These are phyloP conservation scores for Lophochroa leadbeateri DNA, from an alignment of 2,113 vertebrate genomes.

Conservation along the genomic window DNA sequence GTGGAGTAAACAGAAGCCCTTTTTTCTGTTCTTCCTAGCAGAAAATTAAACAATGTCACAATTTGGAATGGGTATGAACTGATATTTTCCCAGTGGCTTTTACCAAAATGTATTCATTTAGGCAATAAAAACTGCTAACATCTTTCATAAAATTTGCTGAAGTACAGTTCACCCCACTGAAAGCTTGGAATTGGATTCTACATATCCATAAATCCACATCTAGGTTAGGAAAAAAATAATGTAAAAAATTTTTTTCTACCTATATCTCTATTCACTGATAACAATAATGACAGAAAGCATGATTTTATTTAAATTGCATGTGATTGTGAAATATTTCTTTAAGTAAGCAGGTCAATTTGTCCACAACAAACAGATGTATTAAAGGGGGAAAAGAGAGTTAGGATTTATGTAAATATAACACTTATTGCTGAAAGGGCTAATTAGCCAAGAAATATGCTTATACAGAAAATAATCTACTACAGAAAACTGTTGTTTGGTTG, in stretches of 20 bases:
- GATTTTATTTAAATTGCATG: not conserved
- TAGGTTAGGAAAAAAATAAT: not conserved
- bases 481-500: not conserved
- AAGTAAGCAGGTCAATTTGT: not conserved
- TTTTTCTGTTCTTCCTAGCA: constrained; percentile 55
- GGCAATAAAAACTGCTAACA: not conserved
- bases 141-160: not conserved
- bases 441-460: not conserved
- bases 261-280: not conserved
- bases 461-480: not conserved
- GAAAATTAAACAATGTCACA: constrained; percentile 62
- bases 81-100: constrained; percentile 25
- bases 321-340: not conserved
- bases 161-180: not conserved
- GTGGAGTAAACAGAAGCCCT: constrained; percentile 3
- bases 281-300: not conserved
- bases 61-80: constrained; percentile 6
- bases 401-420: not conserved
- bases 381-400: not conserved
- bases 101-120: not conserved
- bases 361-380: not conserved
- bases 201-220: not conserved
- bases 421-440: not conserved
- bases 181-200: not conserved
- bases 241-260: not conserved